A percentile compares a stretch with the other conserved stretches of the same genome.
Evolutionary conservation across 2,797 vertebrate genomes (phyloP).

Genomic region (Scolopax bukidnonensis): DNA sequence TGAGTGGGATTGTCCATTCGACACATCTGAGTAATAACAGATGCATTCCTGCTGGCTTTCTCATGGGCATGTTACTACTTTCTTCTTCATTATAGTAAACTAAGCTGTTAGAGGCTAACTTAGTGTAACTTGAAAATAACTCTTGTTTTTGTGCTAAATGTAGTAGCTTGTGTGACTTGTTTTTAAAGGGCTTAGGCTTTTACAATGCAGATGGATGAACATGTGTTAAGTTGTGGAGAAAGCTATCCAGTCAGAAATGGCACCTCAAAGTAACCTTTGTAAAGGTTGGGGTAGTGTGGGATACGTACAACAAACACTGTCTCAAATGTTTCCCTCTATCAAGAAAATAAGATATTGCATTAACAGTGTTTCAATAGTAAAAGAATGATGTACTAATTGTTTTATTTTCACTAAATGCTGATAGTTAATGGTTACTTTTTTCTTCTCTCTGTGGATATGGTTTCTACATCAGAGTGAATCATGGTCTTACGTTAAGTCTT

Average conservation of each 20-base stretch:
- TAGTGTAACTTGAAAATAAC: not conserved
- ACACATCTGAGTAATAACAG: not conserved
- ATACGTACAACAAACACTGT: not conserved
- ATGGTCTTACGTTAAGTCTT: not conserved
- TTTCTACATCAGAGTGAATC: conserved; percentile 2
- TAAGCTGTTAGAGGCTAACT: not conserved
- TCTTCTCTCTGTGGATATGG: not conserved
- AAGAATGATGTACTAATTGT: not conserved
- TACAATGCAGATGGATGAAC: not conserved
- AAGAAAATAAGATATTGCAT: not conserved
- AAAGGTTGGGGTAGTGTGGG: not conserved
- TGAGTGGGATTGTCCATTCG: not conserved
- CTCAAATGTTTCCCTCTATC: not conserved
- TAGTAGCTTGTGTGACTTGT: not conserved
- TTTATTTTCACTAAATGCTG: not conserved
- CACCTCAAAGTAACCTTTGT: not conserved
- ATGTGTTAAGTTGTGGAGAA: not conserved
- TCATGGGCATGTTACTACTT: not conserved
- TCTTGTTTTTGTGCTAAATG: not conserved
- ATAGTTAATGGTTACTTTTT: not conserved
- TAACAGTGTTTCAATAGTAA: not conserved
- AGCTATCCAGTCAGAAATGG: not conserved
- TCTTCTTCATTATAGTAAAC: not conserved
- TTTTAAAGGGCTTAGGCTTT: not conserved
- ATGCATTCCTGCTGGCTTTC: not conserved